These are phyloP conservation scores for Eupithecia subfuscata DNA, from an alignment of 2,888 invertebrate genomes.

Conservation along the genomic window DNA sequence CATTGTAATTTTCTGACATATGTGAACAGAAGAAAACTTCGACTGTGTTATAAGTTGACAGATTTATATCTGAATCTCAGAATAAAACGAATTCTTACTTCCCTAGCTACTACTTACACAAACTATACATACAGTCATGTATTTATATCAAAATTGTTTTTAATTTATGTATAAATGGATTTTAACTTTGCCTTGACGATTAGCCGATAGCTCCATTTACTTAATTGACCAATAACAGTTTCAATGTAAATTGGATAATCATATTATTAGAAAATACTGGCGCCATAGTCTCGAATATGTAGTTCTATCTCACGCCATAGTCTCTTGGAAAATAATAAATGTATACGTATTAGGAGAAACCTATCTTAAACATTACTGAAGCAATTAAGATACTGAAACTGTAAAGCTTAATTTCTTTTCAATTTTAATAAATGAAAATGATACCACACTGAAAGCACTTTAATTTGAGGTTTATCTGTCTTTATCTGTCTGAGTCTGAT, in stretches of 20 bases:
- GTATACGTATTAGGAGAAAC: background rate
- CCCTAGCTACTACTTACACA: too few relatives aligned
- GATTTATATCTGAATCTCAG: too few relatives aligned
- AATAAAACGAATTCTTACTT: too few relatives aligned
- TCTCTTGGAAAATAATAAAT: background rate
- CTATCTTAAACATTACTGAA: background rate
- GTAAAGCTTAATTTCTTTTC: background rate
- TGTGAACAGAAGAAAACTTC: too few relatives aligned
- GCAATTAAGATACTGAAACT: background rate
- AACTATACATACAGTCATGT: too few relatives aligned
- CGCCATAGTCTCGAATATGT: background rate
- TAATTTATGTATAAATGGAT: background rate
- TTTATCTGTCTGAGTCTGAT: too few relatives aligned
- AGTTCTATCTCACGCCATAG: background rate
- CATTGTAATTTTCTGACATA: too few relatives aligned
- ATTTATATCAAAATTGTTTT: background rate
- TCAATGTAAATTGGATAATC: background rate
- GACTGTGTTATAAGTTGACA: too few relatives aligned
- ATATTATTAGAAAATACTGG: background rate
- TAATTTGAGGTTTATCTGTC: too few relatives aligned
- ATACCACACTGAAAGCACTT: too few relatives aligned
- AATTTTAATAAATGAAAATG: background rate
- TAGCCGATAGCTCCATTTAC: background rate
- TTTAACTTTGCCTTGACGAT: background rate
- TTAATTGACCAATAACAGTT: slow-evolving; percentile 11